Base-by-base conservation (phyloP, 1,140 invertebrate species). In the Sinella curviseta region DNA sequence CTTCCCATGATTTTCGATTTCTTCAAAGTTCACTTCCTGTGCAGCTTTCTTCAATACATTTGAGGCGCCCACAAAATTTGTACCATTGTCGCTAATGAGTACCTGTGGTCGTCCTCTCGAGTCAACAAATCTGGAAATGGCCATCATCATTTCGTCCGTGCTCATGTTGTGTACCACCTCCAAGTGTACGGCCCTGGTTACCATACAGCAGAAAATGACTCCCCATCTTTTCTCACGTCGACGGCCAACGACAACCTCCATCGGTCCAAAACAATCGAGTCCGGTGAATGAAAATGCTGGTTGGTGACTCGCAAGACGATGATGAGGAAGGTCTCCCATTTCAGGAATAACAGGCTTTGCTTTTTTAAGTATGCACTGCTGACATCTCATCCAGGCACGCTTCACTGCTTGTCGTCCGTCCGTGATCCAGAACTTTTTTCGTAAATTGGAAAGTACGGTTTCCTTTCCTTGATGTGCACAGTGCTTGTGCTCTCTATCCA, bases 71-170 rank as follows among this genome's bases (percentile, higher is more conserved):
- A 82, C 78, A 34, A 87, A 85, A 75, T 85, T 85, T 0, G 84
- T 85, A 0, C 80, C 86, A 65, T 87, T 87, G 73, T 87, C 85
- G 17, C 76, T 81, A 74, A 77, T 60, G 14, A 86, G 76, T 24
- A 60, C n/a, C 31, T 67, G 76, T 24, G 81, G 83, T 4, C 78
- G 76, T 54, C 85, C 85, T 76, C 82, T 31, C 33, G 85, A 33
- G 16, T 75, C 79, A 31, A 85, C 80, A 48, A 87, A 86, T 24
- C 86, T 34, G 34, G 80, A 74, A 0, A 87, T 81, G 14, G 81
- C 82, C 48, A 81, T 77, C 8, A 70, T 30, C 3, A 30, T 17
- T 3, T 33, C 30, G 30, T 33, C 65, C 12, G 31, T 70, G 31
- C 1, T 33, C 65, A 70, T 17, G 30, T 12, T 16, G 4, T 33